Percentiles rank a stretch among this genome's conserved stretches.
Conservation (phyloP, 2,113 vertebrate genomes). For the Dendropsophus ebraccatus region DNA sequence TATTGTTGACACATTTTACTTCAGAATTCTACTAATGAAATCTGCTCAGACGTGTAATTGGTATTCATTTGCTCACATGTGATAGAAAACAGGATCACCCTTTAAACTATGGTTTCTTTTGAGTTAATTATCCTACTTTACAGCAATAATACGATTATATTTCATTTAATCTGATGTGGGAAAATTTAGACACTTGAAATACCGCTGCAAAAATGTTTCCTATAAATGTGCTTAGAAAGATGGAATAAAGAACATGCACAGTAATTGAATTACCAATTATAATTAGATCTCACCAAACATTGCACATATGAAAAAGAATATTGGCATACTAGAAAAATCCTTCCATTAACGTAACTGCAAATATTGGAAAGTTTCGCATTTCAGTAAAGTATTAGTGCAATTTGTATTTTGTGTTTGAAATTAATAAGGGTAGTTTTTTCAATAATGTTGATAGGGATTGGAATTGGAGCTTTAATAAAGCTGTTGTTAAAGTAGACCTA, state of each 20-base stretch:
- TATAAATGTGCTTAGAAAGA: background rate
- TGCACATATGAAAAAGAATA: slow-evolving; percentile 7
- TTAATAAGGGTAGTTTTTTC: too few species aligned
- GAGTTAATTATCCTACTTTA: slow-evolving; percentile 36
- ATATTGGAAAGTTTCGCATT: background rate
- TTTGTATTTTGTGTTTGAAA: too few species aligned
- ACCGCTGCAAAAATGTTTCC: slow-evolving; percentile 19
- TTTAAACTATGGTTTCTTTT: slow-evolving; percentile 20
- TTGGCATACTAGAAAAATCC: background rate
- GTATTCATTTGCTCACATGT: slow-evolving; percentile 64
- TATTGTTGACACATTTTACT: slow-evolving; percentile 62
- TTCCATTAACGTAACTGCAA: slow-evolving; percentile 15
- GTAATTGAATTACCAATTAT: slow-evolving; percentile 23
- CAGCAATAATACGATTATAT: slow-evolving; percentile 28
- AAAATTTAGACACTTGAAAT: slow-evolving; percentile 36
- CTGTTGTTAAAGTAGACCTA: too few species aligned
- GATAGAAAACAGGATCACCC: slow-evolving; percentile 53
- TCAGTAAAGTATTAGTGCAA: background rate
- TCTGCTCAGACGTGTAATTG: slow-evolving; percentile 68
- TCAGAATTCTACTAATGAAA: slow-evolving; percentile 69
- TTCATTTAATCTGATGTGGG: slow-evolving; percentile 36
- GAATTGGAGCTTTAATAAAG: too few species aligned
- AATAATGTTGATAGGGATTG: too few species aligned
- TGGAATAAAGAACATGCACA: slow-evolving; percentile 9
- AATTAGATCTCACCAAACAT: slow-evolving; percentile 39